These are phyloP conservation scores for Metallyticus violacea DNA, from an alignment of 2,888 invertebrate species.

Conservation along the genomic window DNA sequence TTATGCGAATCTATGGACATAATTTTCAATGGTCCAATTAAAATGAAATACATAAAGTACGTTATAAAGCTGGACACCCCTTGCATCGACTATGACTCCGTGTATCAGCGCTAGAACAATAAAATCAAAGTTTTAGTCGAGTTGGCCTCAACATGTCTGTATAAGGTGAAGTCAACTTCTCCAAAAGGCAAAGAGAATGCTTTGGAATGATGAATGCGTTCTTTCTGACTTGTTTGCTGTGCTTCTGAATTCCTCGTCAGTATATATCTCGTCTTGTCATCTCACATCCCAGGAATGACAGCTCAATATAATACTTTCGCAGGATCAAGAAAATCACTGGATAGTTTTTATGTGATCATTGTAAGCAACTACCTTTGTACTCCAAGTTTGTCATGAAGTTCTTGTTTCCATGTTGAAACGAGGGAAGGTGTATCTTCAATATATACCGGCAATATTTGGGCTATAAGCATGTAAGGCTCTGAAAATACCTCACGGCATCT, in stretches of 20 bases:
- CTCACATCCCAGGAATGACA: not conserved
- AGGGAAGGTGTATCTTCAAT: no score
- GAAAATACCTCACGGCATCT: no score
- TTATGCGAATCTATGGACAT: no score
- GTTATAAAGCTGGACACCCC: not conserved
- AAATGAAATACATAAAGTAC: no score
- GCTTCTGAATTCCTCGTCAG: not conserved
- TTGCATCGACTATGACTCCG: not conserved
- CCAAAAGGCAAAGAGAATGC: not conserved
- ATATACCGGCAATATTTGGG: no score
- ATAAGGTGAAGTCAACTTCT: slow-evolving; percentile 3
- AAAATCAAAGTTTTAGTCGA: not conserved
- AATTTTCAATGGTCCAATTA: no score
- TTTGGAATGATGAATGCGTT: not conserved
- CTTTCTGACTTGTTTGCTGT: not conserved
- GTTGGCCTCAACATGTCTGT: not conserved
- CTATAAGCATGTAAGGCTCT: no score
- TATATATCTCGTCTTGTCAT: not conserved
- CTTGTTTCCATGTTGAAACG: no score
- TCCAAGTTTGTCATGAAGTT: no score
- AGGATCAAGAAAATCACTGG: no score
- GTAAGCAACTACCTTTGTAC: no score
- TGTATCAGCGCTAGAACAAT: not conserved
- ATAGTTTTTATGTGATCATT: no score
- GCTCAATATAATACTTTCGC: not conserved